Evolutionary conservation across 2,113 vertebrate genomes (phyloP), one percentile per base, ranked within the genome.

Genomic region (Holacanthus passer): DNA sequence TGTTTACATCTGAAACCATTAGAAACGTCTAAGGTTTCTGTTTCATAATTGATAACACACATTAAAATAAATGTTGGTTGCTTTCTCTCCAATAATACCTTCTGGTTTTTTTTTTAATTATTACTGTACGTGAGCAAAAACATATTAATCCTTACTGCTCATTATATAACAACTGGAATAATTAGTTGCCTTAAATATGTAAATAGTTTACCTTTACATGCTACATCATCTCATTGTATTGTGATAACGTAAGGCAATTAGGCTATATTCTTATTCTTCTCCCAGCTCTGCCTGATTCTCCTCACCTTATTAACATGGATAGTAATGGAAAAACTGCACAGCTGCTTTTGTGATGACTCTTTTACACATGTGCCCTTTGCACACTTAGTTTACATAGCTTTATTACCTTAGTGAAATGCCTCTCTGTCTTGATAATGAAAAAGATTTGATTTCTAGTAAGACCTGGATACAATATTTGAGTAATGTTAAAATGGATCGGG

Each of bases 331-430:
- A 83, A 81, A 74, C 56, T 68, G 63, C 73, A 83, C 81, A 86
- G 76, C 83, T 88, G 81, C 79, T 68, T 87, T 73, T 72, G 47
- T 62, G 35, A 90, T 73, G 69, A 66, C 58, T 87, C 68, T 60
- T 79, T 76, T 32, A 55, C 71, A 62, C 77, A 65, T n/a, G 39
- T 20, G 7, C 31, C 63, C 62, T 62, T 79, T 37, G 10, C 77
- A 81, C 73, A 82, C 45, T 66, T 53, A 73, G 59, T 83, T 69
- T 84, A 56, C 56, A 48, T 39, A 59, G 53, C 47, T 32, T 59
- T 50, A 64, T 73, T 60, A 67, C 41, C 20, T 75, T 39, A 17
- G 64, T 35, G 31, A 70, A 64, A 76, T 73, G 10, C 62, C 27
- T 31, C 27, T 68, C 19, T 83, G 53, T 68, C 41, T 35, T 69